phyloP scores from a whole-genome alignment of 2,113 vertebrate genomes.

The Nipponia nippon region DNA sequence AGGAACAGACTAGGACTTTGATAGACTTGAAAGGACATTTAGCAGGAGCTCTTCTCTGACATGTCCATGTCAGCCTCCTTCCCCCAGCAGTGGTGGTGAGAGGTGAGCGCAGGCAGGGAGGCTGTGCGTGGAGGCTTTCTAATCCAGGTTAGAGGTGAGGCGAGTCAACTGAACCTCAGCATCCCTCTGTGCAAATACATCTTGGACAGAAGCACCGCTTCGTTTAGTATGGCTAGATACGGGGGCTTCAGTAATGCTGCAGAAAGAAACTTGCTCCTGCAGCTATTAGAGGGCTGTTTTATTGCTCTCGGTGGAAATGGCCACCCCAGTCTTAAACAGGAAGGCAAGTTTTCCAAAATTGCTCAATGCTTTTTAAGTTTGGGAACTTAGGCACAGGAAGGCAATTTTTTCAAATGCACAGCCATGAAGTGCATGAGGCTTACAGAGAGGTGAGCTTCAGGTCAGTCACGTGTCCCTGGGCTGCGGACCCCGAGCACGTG shows the following conservation, averaged over 20 bases:
- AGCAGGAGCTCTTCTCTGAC: not conserved
- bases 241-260: not conserved
- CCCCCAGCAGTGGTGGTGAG: not conserved
- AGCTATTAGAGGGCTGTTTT: not conserved
- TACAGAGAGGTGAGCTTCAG: not conserved
- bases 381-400: not conserved
- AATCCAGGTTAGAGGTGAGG: not conserved
- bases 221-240: not conserved
- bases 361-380: not conserved
- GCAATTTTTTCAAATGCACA: not conserved
- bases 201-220: not conserved
- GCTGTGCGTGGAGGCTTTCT: not conserved
- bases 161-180: not conserved
- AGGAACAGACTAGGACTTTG: not conserved
- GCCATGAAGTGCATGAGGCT: not conserved
- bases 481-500: not conserved
- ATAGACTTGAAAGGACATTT: not conserved
- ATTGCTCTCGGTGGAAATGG: not conserved
- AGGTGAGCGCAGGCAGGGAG: not conserved
- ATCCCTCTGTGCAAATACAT: not conserved
- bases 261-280: not conserved
- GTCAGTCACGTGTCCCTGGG: not conserved
- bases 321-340: not conserved
- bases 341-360: not conserved
- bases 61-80: not conserved